These are phyloP conservation scores for Tapera naevia DNA, from an alignment of 2,797 vertebrate genomes.

Conservation along the genomic window DNA sequence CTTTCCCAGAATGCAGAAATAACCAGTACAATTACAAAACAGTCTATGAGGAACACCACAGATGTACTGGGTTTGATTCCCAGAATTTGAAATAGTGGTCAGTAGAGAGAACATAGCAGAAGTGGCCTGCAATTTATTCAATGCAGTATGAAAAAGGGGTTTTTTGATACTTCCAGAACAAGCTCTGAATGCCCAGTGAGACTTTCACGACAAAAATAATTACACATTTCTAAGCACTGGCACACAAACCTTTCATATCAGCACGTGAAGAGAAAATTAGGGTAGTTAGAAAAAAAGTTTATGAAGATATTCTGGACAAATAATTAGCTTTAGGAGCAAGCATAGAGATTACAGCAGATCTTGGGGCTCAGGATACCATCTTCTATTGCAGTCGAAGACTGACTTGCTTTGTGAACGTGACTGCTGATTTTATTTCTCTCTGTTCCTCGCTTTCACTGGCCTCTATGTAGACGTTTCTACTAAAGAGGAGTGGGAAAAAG, in stretches of 20 bases:
- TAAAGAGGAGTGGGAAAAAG: neutral
- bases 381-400: neutral
- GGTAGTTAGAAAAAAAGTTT: neutral
- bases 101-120: neutral
- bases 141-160: neutral
- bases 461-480: neutral
- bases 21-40: neutral
- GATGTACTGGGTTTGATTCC: neutral
- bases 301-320: neutral
- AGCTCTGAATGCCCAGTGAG: neutral
- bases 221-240: neutral
- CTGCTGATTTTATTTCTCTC: neutral
- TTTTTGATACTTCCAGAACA: neutral
- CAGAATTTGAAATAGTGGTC: neutral
- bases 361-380: neutral
- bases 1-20: neutral
- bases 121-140: neutral
- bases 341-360: neutral
- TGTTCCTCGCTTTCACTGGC: neutral
- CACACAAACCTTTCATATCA: neutral
- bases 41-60: neutral
- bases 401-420: neutral
- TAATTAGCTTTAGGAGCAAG: neutral
- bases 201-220: neutral
- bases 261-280: neutral